Evolutionary conservation across 1,140 invertebrate species (phyloP).

Genomic region (Cecropterus lyciades): DNA sequence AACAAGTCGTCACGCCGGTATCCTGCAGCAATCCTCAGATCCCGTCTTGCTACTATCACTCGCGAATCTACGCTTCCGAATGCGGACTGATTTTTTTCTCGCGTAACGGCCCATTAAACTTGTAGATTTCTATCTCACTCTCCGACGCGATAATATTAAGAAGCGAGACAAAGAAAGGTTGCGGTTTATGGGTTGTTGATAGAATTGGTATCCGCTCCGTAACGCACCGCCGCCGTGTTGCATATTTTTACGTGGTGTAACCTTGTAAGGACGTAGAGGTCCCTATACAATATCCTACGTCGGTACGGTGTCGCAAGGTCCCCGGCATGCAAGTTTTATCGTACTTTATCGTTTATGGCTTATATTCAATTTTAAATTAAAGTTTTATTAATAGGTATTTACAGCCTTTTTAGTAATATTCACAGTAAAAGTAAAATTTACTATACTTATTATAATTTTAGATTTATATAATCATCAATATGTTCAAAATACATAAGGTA

Average conservation of each 20-base stretch:
- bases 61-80: slow-evolving; percentile 82
- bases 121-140: slow-evolving; percentile 81
- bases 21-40: slow-evolving; percentile 55
- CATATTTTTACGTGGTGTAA: slow-evolving; percentile 78
- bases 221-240: slow-evolving; percentile 82
- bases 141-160: slow-evolving; percentile 58
- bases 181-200: slow-evolving; percentile 84
- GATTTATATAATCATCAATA: no score
- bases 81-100: slow-evolving; percentile 83
- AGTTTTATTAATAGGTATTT: no score
- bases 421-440: no score
- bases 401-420: no score
- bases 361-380: no score
- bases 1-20: slow-evolving; percentile 52
- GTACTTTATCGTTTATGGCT: no score
- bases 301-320: no score
- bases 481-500: no score
- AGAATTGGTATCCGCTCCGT: slow-evolving; percentile 83
- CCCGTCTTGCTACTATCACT: slow-evolving; percentile 80
- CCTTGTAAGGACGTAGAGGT: slow-evolving; percentile 64
- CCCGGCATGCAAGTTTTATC: no score
- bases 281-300: no score
- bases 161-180: slow-evolving; percentile 83
- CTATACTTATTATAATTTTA: no score
- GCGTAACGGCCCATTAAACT: slow-evolving; percentile 84